A percentile compares a stretch with the other conserved stretches of the same genome.
Conservation (phyloP, 1,140 invertebrate genomes). For the Reticulitermes speratus region DNA sequence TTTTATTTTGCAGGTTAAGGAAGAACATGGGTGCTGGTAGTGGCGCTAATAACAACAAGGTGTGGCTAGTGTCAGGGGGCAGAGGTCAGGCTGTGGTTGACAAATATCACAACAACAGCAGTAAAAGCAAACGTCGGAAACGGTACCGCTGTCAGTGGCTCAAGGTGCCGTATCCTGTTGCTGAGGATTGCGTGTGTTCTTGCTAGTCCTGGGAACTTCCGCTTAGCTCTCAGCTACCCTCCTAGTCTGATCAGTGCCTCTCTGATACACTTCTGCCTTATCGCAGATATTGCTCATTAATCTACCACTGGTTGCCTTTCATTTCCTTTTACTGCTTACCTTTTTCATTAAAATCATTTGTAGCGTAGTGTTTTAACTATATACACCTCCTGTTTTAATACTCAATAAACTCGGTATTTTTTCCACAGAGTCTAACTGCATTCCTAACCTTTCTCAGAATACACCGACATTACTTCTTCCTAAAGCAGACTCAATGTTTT, state of each 20-base stretch:
- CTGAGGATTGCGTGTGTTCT: slow-evolving; percentile 45
- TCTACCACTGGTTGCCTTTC: too few species aligned
- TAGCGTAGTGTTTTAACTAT: too few species aligned
- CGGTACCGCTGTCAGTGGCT: slow-evolving; percentile 46
- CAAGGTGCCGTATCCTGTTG: slow-evolving; percentile 49
- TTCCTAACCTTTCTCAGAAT: too few species aligned
- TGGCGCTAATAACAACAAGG: slow-evolving; percentile 37
- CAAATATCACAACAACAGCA: slow-evolving; percentile 36
- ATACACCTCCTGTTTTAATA: too few species aligned
- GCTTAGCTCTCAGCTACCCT: background rate
- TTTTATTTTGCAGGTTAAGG: slow-evolving; percentile 36
- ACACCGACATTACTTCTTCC: too few species aligned
- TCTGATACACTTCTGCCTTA: background rate
- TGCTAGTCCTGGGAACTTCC: background rate
- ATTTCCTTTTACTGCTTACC: too few species aligned
- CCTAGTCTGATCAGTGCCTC: background rate
- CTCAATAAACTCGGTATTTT: too few species aligned
- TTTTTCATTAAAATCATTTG: too few species aligned
- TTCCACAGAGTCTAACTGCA: too few species aligned
- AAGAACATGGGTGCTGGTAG: slow-evolving; percentile 35
- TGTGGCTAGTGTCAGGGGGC: slow-evolving; percentile 32
- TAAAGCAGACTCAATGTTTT: too few species aligned
- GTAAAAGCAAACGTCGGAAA: slow-evolving; percentile 38
- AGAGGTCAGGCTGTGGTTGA: background rate
- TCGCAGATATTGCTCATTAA: too few species aligned